Percentiles rank a stretch among this genome's conserved stretches.
Evolutionary conservation across 2,888 invertebrate species (phyloP).

Genomic region (Chymomyza procnemis): DNA sequence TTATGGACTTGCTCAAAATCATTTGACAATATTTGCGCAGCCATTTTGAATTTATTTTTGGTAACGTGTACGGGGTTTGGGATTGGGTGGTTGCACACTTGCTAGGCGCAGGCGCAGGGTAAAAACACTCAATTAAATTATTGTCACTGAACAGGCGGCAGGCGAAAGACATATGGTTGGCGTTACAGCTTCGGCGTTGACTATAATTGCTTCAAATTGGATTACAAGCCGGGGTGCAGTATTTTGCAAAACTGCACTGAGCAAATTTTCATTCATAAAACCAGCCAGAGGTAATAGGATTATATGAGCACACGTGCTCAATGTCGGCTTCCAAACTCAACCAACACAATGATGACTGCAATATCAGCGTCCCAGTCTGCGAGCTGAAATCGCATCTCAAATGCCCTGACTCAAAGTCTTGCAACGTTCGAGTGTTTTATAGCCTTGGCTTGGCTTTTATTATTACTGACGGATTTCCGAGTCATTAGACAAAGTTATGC

Average conservation of each 20-base stretch:
- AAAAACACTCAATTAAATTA: conserved; percentile 42
- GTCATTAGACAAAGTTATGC: conserved; percentile 77
- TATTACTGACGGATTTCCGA: conserved; percentile 77
- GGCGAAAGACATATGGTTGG: not conserved
- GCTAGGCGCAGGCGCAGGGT: conserved; percentile 43
- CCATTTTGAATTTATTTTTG: conserved; percentile 71
- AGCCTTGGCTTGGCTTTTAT: conserved; percentile 60
- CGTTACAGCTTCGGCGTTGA: not conserved
- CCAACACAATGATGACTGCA: conserved; percentile 13
- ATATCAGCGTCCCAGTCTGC: not conserved
- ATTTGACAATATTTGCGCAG: conserved; percentile 75
- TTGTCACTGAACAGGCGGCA: not conserved
- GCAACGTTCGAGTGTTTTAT: conserved; percentile 40
- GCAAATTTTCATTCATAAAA: conserved; percentile 61
- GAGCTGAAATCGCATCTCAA: conserved; percentile 44
- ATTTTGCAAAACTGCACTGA: not conserved
- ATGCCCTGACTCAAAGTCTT: conserved; percentile 49
- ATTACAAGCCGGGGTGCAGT: conserved; percentile 21
- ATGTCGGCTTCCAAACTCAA: conserved; percentile 34
- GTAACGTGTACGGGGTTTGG: not conserved
- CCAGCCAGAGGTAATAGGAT: conserved; percentile 61
- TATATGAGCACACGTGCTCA: conserved; percentile 73
- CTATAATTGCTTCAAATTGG: conserved; percentile 33
- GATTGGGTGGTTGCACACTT: not conserved
- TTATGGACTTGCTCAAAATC: not conserved